Conservation (phyloP, 2,113 vertebrate species). For the Coryphaenoides rupestris region DNA sequence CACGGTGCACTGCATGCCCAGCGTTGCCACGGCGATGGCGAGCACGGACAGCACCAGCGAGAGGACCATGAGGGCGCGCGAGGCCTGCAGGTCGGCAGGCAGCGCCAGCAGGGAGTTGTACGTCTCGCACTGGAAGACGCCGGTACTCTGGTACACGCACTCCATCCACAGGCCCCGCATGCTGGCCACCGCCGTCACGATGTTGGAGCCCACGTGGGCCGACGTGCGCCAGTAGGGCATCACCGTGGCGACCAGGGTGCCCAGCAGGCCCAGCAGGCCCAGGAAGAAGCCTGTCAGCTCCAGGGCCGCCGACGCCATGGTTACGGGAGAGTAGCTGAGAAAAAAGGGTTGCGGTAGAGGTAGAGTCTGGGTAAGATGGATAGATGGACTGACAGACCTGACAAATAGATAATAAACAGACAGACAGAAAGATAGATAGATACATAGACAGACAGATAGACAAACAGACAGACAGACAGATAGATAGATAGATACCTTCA, state of each 20-base stretch:
- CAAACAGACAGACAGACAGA: not conserved
- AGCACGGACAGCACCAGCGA: slow-evolving; percentile 82
- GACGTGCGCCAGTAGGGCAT: slow-evolving; percentile 88
- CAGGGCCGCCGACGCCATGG: slow-evolving; percentile 82
- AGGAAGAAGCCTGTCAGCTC: slow-evolving; percentile 89
- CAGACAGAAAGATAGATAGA: not conserved
- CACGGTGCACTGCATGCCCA: slow-evolving; percentile 93
- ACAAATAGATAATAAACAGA: not conserved
- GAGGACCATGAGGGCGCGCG: slow-evolving; percentile 92
- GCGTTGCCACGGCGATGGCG: slow-evolving; percentile 69
- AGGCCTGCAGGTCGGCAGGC: slow-evolving; percentile 81
- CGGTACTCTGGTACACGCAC: slow-evolving; percentile 91
- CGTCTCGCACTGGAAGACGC: slow-evolving; percentile 93
- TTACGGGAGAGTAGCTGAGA: not conserved
- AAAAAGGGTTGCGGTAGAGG: not conserved
- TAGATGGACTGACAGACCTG: not conserved
- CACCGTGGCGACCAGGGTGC: slow-evolving; percentile 81
- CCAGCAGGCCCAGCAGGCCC: slow-evolving; percentile 84
- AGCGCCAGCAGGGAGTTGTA: slow-evolving; percentile 92
- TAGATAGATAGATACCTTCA: no score
- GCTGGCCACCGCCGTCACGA: slow-evolving; percentile 85
- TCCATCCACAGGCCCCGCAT: slow-evolving; percentile 97
- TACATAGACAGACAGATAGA: not conserved
- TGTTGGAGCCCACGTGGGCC: slow-evolving; percentile 89
- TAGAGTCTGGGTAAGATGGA: not conserved